Conservation (phyloP, 2,113 vertebrate genomes). For the Microcebus griseorufus region DNA sequence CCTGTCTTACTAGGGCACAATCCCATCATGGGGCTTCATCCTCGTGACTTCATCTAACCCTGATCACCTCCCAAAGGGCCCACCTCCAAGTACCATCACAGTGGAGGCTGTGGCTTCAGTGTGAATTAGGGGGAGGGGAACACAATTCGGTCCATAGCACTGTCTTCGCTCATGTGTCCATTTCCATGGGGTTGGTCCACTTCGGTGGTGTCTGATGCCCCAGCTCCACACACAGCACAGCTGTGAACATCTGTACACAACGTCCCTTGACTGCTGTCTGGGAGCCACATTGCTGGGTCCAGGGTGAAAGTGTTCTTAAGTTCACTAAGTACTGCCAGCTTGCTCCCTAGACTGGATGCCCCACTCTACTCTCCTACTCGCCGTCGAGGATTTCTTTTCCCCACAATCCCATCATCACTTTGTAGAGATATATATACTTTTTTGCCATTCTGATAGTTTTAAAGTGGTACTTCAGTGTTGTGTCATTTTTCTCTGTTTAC, state of each 20-base stretch:
- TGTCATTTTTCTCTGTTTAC: not conserved
- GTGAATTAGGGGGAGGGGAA: not conserved
- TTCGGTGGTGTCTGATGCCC: not conserved
- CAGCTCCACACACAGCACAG: not conserved
- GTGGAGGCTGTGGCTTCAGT: not conserved
- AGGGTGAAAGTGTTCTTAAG: not conserved
- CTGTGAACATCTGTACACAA: rapidly evolving
- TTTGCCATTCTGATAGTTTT: not conserved
- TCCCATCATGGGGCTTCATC: not conserved
- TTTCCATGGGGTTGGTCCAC: not conserved
- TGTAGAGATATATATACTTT: not conserved
- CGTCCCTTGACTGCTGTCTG: too few relatives aligned
- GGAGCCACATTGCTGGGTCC: not conserved
- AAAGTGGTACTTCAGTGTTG: not conserved
- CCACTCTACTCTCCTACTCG: not conserved
- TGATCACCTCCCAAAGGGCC: not conserved
- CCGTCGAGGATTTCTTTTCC: not conserved
- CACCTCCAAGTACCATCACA: not conserved
- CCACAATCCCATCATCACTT: not conserved
- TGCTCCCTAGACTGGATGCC: not conserved
- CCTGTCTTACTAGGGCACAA: not conserved
- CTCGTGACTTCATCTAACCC: not conserved
- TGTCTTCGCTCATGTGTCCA: too few relatives aligned
- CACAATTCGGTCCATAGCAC: not conserved
- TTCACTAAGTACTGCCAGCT: not conserved